A percentile compares a stretch with the other conserved stretches of the same genome.
Evolutionary conservation across 2,888 invertebrate species (phyloP).

Genomic region (Cosmia pyralina): DNA sequence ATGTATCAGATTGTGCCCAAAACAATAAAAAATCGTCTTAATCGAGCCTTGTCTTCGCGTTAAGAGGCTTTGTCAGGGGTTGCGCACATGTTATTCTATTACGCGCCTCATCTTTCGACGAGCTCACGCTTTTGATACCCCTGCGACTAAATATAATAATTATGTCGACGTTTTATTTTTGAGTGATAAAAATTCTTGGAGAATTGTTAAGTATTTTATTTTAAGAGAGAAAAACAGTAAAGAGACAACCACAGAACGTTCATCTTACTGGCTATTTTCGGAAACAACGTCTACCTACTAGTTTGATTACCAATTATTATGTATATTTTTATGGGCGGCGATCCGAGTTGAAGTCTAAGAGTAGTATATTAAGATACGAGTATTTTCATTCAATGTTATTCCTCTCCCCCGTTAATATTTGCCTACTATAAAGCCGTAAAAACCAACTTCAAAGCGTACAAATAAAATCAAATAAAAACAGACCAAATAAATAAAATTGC

Average conservation of each 20-base stretch:
- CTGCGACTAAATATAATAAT: constrained; percentile 9
- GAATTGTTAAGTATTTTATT: neutral
- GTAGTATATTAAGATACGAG: neutral
- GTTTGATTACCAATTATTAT: neutral
- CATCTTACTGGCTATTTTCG: neutral
- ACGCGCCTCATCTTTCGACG: constrained; percentile 33
- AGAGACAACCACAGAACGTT: neutral
- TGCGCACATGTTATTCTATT: constrained; percentile 50
- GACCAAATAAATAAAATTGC: constrained; percentile 6
- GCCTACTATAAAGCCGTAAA: neutral
- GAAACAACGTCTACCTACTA: too few species aligned
- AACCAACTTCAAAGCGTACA: constrained; percentile 8
- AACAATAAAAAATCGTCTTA: constrained; percentile 53
- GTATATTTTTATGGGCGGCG: neutral
- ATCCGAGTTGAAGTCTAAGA: neutral
- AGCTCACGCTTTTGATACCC: constrained; percentile 23
- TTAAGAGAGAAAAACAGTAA: neutral
- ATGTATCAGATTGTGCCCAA: constrained; percentile 31
- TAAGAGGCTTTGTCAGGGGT: constrained; percentile 48
- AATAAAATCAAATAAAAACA: neutral
- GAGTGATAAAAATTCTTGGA: neutral
- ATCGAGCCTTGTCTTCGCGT: constrained; percentile 44
- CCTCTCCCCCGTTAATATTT: neutral
- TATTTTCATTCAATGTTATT: neutral
- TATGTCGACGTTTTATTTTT: constrained; percentile 9